Conservation (phyloP, 1,140 invertebrate genomes). For the Nomia melanderi region DNA sequence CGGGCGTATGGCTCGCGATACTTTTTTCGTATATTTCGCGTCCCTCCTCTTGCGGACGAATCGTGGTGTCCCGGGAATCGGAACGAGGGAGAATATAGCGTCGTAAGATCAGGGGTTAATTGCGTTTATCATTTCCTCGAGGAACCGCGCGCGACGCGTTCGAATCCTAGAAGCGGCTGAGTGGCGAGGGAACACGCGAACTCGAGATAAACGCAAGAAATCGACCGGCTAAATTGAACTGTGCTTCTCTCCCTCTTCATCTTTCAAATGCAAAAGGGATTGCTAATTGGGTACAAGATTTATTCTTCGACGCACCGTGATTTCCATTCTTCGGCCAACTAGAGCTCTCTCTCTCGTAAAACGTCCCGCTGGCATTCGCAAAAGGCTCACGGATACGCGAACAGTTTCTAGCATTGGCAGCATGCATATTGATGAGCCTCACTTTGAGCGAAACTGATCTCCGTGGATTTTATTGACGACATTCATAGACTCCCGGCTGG, state of each 20-base stretch:
- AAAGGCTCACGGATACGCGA: background rate
- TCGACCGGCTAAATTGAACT: background rate
- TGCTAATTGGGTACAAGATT: conserved; percentile 14
- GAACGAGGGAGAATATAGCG: no score
- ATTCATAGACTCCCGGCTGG: conserved; percentile 1
- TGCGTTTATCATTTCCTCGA: no score
- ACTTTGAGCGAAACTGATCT: conserved; percentile 4
- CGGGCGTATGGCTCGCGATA: background rate
- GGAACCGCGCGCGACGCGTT: background rate
- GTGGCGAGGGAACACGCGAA: background rate
- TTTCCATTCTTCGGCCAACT: conserved; percentile 3
- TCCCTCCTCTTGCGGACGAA: no score
- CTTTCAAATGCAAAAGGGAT: background rate
- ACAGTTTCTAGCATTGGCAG: background rate
- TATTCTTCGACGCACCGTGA: background rate
- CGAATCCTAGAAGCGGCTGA: background rate
- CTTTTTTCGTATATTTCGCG: no score
- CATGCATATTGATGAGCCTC: conserved; percentile 8
- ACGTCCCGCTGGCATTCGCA: background rate
- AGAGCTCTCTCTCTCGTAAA: conserved; percentile 12
- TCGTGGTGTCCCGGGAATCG: no score
- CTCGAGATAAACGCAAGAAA: background rate
- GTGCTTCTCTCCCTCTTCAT: background rate
- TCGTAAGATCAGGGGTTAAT: no score
- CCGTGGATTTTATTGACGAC: conserved; percentile 23